These are phyloP conservation scores for Delia radicum DNA, from an alignment of 1,140 invertebrate genomes.

Conservation along the genomic window DNA sequence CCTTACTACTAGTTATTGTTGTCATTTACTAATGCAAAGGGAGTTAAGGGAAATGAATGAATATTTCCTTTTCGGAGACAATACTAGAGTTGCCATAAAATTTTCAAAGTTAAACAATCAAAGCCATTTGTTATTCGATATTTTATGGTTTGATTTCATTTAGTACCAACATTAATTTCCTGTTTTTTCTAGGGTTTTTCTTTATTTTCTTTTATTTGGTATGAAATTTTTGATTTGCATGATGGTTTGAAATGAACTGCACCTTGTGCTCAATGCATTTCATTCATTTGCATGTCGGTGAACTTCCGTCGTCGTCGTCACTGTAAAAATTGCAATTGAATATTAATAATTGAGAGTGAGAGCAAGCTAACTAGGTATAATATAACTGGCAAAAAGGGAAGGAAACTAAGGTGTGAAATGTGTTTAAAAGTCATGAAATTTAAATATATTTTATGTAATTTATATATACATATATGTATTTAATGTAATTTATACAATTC, in stretches of 20 bases:
- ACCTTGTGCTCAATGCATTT: conserved; percentile 23
- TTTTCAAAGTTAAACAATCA: not conserved
- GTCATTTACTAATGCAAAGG: not conserved
- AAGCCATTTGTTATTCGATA: not conserved
- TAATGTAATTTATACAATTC: not conserved
- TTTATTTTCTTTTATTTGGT: not conserved
- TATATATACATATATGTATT: too few species aligned
- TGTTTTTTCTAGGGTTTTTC: not conserved
- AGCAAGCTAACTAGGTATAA: not conserved
- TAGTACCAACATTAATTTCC: conserved; percentile 14
- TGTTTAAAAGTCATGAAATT: too few species aligned
- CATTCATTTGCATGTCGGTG: conserved; percentile 14
- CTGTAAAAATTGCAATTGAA: conserved; percentile 6
- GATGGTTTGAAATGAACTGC: conserved; percentile 21
- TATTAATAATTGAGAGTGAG: conserved; percentile 13
- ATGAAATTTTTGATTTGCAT: conserved; percentile 14
- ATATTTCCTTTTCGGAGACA: not conserved
- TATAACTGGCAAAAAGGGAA: too few species aligned
- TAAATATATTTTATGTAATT: too few species aligned
- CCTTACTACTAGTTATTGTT: not conserved
- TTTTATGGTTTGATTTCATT: not conserved
- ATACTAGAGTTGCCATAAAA: too few species aligned
- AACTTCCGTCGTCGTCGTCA: conserved; percentile 14
- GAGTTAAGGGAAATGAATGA: not conserved
- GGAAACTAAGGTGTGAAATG: too few species aligned